Base-by-base conservation (phyloP, 2,113 vertebrate species). In the Gallinago undulata region DNA sequence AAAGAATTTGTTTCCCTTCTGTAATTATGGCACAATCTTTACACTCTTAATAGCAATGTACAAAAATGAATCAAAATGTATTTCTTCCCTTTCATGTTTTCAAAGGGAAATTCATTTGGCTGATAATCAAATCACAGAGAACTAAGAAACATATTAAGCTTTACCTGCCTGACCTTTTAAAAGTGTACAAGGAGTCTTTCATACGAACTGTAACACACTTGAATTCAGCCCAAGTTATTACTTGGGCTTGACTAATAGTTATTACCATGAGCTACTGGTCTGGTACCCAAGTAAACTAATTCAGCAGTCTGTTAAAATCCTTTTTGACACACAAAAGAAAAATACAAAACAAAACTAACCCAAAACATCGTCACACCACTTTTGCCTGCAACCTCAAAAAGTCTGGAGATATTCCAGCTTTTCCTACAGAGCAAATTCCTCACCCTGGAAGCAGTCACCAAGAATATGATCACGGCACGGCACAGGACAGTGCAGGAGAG, bases 401-500 rank as follows among this genome's bases (percentile, higher is more conserved):
- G 11, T 37, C 28, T 48, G 10, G 11, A 53, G 9, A 39, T 6
- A 56, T 31, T 11, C 16, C 0, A 0, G 22, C 31, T 66, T 74
- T 60, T 7, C 1, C 16, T 45, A 41, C 13, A 56, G 21, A 94
- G 19, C 14, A 56, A 78, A 33, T 57, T 45, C 30, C 22, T 63
- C 33, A 53, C 8, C 31, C 22, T 69, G 11, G 64, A 64, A 90
- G 19, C 21, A 50, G n/a, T 14, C 45, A 59, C 11, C 23, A 47
- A 16, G 12, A 74, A 64, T 14, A 55, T 2, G 18, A 68, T 27
- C 7, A 51, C 2, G 0, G 27, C 23, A n/a, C 6, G 5, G 2
- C 33, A 50, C 14, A 9, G 45, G 41, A 60, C 18, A 45, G 7
- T 5, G 39, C 24, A 60, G 22, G 19, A 48, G 15, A 64, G n/a